Conservation (phyloP, 1,140 invertebrate genomes). For the Reticulitermes speratus region DNA sequence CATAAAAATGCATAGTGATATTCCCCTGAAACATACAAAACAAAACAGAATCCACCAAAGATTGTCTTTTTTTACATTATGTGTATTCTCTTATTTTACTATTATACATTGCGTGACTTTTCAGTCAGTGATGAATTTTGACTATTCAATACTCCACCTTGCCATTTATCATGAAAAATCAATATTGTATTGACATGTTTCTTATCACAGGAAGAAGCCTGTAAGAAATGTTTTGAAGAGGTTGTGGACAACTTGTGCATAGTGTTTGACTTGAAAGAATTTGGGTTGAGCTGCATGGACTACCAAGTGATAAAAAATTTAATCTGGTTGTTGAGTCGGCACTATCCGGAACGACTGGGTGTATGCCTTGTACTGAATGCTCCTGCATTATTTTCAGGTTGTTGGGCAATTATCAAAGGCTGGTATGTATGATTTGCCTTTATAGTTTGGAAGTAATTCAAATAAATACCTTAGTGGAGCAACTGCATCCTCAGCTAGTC, state of each 20-base stretch:
- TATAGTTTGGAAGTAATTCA: background rate
- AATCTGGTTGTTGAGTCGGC: conserved; percentile 70
- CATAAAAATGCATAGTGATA: too few species aligned
- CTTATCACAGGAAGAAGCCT: conserved; percentile 64
- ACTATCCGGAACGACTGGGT: conserved; percentile 74
- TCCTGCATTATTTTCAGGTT: conserved; percentile 67
- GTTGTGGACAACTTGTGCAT: conserved; percentile 76
- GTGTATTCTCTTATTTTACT: too few species aligned
- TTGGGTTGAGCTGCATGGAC: conserved; percentile 71
- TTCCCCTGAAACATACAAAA: too few species aligned
- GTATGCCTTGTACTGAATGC: conserved; percentile 71
- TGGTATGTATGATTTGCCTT: conserved; percentile 51
- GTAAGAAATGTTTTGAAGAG: conserved; percentile 74
- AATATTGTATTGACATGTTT: too few species aligned
- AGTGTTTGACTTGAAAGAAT: conserved; percentile 71
- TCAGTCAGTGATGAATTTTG: too few species aligned
- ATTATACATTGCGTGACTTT: too few species aligned
- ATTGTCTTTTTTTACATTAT: too few species aligned
- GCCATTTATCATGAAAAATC: too few species aligned
- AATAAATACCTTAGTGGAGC: background rate
- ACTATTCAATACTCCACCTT: too few species aligned
- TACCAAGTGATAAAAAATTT: conserved; percentile 74
- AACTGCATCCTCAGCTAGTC: background rate
- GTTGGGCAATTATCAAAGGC: conserved; percentile 70
- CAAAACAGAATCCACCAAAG: too few species aligned